Percentiles rank a stretch among this genome's conserved stretches.
phyloP scores from a whole-genome alignment of 2,888 invertebrate species.

The Pseudeuparius sepicola region DNA sequence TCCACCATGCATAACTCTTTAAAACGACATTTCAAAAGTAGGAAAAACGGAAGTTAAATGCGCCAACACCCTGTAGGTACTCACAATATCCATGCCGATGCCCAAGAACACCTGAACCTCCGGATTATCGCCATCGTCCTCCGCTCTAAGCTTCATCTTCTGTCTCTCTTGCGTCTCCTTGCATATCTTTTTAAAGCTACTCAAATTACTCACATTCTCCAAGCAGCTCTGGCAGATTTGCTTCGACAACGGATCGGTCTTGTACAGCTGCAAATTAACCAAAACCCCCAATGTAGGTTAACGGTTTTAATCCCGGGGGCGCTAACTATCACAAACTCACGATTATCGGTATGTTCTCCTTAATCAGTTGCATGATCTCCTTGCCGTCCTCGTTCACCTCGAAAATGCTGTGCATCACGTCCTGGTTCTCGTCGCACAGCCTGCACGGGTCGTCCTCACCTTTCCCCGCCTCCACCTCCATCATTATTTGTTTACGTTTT shows the following conservation, averaged over 20 bases:
- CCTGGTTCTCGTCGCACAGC: slow-evolving; percentile 33
- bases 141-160: slow-evolving; percentile 26
- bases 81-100: no score
- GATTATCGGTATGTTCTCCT: slow-evolving; percentile 35
- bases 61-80: not conserved
- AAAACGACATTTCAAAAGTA: slow-evolving; percentile 4
- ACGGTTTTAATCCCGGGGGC: slow-evolving; percentile 3
- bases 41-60: not conserved
- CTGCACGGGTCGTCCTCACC: slow-evolving; percentile 32
- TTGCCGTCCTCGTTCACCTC: slow-evolving; percentile 35
- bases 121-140: slow-evolving; percentile 19
- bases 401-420: slow-evolving; percentile 36
- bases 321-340: slow-evolving; percentile 29
- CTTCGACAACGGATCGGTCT: slow-evolving; percentile 38
- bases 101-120: slow-evolving; percentile 24
- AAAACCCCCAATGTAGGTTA: not conserved
- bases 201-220: slow-evolving; percentile 29
- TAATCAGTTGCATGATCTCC: slow-evolving; percentile 36
- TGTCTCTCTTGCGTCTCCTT: slow-evolving; percentile 31
- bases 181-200: slow-evolving; percentile 31
- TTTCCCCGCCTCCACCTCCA: slow-evolving; percentile 24
- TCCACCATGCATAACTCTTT: slow-evolving; percentile 10
- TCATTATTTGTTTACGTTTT: no score
- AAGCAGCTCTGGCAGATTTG: slow-evolving; percentile 35
- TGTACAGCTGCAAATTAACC: slow-evolving; percentile 34